Evolutionary conservation across 2,888 invertebrate genomes (phyloP).

Genomic region (Cephus pulcher): DNA sequence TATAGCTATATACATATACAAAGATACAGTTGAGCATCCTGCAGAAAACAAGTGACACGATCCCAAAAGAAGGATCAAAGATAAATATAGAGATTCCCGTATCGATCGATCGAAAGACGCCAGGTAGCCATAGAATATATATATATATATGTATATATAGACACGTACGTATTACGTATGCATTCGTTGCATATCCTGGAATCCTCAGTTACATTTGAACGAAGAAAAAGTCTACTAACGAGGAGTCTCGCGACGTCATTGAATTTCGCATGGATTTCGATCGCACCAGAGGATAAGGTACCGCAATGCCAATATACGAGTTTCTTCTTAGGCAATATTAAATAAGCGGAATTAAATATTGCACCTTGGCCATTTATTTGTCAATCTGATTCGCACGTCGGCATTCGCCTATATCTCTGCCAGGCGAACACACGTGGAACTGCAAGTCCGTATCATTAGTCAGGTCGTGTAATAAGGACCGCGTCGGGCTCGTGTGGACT

Average conservation of each 20-base stretch:
- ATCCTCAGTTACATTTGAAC: background rate
- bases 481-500: constrained; percentile 7
- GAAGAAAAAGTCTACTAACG: background rate
- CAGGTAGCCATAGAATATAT: background rate
- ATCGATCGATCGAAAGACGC: background rate
- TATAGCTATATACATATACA: background rate
- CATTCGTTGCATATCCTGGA: background rate
- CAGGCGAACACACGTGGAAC: background rate
- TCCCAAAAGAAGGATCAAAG: background rate
- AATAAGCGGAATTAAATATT: constrained; percentile 3
- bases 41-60: background rate
- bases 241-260: background rate
- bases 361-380: background rate
- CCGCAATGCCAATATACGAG: background rate
- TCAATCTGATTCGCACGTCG: background rate
- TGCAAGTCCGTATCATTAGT: constrained; percentile 3
- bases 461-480: constrained; percentile 4
- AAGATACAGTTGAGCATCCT: background rate
- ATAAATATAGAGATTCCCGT: background rate
- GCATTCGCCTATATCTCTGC: background rate
- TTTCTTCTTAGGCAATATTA: background rate
- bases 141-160: no score
- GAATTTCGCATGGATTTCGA: background rate
- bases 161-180: background rate
- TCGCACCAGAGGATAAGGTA: background rate